Evolutionary conservation across 2,888 invertebrate genomes (phyloP).

Genomic region (Rhimphoctona megacephalus): DNA sequence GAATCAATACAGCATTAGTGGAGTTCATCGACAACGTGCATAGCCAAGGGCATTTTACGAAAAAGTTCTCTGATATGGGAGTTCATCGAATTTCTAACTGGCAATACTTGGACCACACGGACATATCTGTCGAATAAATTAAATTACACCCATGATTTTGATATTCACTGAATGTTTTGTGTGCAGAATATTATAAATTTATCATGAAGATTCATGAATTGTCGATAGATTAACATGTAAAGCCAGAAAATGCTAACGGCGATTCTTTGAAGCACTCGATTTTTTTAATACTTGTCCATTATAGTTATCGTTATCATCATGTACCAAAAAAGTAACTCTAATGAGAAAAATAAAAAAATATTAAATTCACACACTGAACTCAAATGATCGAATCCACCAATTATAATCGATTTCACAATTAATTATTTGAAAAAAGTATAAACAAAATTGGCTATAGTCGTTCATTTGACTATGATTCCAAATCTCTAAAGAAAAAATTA

Average conservation of each 20-base stretch:
- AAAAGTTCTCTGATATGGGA: not conserved
- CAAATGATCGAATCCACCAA: too few relatives aligned
- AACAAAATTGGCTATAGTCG: too few relatives aligned
- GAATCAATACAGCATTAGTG: constrained; percentile 48
- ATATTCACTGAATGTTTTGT: not conserved
- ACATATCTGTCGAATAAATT: not conserved
- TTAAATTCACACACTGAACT: too few relatives aligned
- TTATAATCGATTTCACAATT: too few relatives aligned
- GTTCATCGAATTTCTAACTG: constrained; percentile 8
- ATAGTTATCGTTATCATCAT: too few relatives aligned
- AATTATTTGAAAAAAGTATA: too few relatives aligned
- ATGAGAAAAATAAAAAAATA: too few relatives aligned
- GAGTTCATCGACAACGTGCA: constrained; percentile 37
- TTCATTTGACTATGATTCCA: too few relatives aligned
- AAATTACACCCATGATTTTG: not conserved
- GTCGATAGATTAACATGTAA: not conserved
- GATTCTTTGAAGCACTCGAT: not conserved
- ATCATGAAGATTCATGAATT: not conserved
- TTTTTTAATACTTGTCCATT: too few relatives aligned
- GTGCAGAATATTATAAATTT: not conserved
- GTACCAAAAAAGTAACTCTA: too few relatives aligned
- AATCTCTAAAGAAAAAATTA: too few relatives aligned
- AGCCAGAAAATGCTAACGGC: not conserved
- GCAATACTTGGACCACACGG: constrained; percentile 8
- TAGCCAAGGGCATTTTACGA: not conserved